phyloP scores from a whole-genome alignment of 2,113 vertebrate genomes.

The Eudyptes chrysolophus region DNA sequence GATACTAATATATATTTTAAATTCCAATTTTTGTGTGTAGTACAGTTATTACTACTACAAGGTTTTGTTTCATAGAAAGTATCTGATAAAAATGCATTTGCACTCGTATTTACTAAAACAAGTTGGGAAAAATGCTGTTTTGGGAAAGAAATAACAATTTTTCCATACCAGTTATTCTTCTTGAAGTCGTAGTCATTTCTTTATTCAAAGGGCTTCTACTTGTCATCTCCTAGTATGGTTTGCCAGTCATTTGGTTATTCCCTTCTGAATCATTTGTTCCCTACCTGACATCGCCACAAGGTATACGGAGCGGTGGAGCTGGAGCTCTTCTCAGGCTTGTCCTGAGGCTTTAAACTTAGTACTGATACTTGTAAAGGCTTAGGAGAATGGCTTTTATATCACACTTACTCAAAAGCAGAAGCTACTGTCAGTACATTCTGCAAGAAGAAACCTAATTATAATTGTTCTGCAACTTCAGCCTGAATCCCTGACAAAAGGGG shows the following conservation, averaged over 20 bases:
- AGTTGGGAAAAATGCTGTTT: not conserved
- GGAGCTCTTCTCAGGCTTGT: not conserved
- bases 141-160: not conserved
- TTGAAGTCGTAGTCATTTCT: not conserved
- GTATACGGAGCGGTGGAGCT: not conserved
- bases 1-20: not conserved
- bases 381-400: not conserved
- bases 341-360: not conserved
- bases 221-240: not conserved
- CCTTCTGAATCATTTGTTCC: not conserved
- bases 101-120: not conserved
- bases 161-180: not conserved
- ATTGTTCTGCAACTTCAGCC: not conserved
- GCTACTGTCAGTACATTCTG: not conserved
- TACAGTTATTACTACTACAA: not conserved
- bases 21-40: fast-evolving
- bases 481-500: not conserved
- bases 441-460: not conserved
- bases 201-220: not conserved
- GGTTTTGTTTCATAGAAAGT: not conserved
- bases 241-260: not conserved
- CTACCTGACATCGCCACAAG: not conserved
- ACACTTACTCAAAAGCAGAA: not conserved
- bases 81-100: not conserved
- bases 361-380: not conserved